Evolutionary conservation across 2,113 vertebrate species (phyloP).

Genomic region (Malurus cyaneus): DNA sequence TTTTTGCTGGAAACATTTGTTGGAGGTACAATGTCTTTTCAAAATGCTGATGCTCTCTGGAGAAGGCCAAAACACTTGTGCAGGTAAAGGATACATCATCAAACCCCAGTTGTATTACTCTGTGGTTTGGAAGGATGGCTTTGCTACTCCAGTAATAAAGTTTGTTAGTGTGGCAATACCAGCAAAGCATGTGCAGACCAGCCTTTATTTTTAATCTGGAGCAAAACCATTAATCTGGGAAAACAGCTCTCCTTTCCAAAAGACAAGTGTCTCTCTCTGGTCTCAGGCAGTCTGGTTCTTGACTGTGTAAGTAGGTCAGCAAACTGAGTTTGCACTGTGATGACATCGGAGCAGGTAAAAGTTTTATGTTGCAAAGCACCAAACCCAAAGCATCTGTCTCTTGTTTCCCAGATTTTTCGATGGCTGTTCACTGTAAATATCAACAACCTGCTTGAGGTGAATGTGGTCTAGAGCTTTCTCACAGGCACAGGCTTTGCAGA

Average conservation of each 20-base stretch:
- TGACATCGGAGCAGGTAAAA: neutral
- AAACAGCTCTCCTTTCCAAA: neutral
- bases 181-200: neutral
- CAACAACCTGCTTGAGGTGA: neutral
- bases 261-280: neutral
- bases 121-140: neutral
- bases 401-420: neutral
- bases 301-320: neutral
- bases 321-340: fast-evolving
- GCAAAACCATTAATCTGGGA: neutral
- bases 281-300: neutral
- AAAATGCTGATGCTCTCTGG: neutral
- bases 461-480: neutral
- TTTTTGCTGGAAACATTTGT: neutral
- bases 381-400: neutral
- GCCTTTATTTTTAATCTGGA: neutral
- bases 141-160: neutral
- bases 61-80: neutral
- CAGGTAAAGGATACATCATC: neutral
- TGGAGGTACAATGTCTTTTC: neutral
- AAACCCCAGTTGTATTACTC: neutral
- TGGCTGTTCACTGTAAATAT: neutral
- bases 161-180: neutral
- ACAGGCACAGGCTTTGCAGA: neutral
- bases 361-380: neutral